These are phyloP conservation scores for Seira musarum DNA, from an alignment of 2,888 invertebrate genomes.

Conservation along the genomic window DNA sequence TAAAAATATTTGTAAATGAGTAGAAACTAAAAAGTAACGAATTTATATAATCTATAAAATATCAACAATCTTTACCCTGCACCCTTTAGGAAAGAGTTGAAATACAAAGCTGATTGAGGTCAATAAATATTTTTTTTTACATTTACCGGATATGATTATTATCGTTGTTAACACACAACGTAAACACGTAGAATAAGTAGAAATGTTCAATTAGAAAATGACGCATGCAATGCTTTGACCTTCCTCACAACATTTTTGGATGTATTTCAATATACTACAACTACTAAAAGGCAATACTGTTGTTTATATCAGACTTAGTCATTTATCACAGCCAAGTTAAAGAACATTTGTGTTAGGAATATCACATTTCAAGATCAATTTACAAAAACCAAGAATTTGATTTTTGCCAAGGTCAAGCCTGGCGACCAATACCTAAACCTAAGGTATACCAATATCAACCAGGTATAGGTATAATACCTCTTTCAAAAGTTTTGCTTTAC, in stretches of 20 bases:
- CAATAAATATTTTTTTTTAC: not conserved
- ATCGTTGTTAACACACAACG: not conserved
- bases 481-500: too few species aligned
- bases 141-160: not conserved
- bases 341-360: not conserved
- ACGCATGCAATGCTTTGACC: not conserved
- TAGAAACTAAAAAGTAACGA: constrained; percentile 3
- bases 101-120: constrained; percentile 1
- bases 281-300: not conserved
- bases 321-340: constrained; percentile 5
- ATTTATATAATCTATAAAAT: not conserved
- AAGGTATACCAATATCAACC: too few species aligned
- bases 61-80: constrained; percentile 10
- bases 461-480: too few species aligned
- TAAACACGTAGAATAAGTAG: not conserved
- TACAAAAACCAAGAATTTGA: too few species aligned
- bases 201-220: constrained; percentile 3
- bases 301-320: not conserved
- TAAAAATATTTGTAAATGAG: constrained; percentile 1
- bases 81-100: not conserved
- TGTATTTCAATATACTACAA: not conserved
- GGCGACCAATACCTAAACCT: too few species aligned
- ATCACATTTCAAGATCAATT: not conserved
- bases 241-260: too few species aligned
- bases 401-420: too few species aligned